Evolutionary conservation across 2,888 invertebrate genomes (phyloP).

Genomic region (Lobophora halterata): DNA sequence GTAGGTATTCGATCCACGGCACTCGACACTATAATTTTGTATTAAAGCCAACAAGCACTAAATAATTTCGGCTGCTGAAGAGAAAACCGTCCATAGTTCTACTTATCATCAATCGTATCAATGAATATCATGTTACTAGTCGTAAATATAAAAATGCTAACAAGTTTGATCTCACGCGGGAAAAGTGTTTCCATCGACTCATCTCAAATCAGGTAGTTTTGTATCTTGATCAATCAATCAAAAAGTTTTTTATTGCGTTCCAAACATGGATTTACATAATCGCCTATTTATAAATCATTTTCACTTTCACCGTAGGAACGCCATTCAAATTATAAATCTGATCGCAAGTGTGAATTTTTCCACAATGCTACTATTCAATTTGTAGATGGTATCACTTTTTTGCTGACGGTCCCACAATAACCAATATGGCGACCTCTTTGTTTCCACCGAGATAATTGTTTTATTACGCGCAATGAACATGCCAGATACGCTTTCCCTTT

Average conservation of each 20-base stretch:
- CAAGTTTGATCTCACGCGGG: slow-evolving; percentile 13
- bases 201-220: slow-evolving; percentile 16
- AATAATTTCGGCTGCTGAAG: too few relatives aligned
- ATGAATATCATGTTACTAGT: too few relatives aligned
- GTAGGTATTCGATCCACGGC: too few relatives aligned
- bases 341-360: slow-evolving; percentile 39
- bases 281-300: slow-evolving; percentile 29
- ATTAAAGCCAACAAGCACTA: too few relatives aligned
- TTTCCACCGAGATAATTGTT: slow-evolving; percentile 51
- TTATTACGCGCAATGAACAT: slow-evolving; percentile 47
- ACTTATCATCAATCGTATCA: too few relatives aligned
- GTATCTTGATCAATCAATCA: slow-evolving; percentile 25
- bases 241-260: slow-evolving; percentile 23
- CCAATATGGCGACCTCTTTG: slow-evolving; percentile 32
- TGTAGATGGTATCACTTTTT: slow-evolving; percentile 29
- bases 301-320: slow-evolving; percentile 26
- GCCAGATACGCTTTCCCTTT: slow-evolving; percentile 61
- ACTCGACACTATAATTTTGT: too few relatives aligned
- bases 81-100: too few relatives aligned
- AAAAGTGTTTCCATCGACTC: slow-evolving; percentile 18
- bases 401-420: slow-evolving; percentile 44
- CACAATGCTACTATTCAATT: slow-evolving; percentile 31
- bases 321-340: slow-evolving; percentile 21
- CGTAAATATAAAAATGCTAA: background rate
- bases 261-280: slow-evolving; percentile 28